phyloP scores from a whole-genome alignment of 2,113 vertebrate species.

The Hippocampus zosterae region DNA sequence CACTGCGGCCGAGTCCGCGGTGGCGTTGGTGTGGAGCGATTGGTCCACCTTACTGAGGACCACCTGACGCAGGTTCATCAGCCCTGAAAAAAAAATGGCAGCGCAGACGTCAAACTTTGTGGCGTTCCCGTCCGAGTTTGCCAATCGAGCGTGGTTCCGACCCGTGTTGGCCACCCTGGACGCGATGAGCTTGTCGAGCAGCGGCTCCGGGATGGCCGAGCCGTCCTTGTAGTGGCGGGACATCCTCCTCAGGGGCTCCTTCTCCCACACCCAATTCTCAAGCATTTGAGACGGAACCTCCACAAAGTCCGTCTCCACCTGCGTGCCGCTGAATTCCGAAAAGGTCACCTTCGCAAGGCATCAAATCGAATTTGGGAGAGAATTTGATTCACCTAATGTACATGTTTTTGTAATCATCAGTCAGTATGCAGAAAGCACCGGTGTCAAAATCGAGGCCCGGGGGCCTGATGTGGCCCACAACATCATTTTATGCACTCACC shows the following conservation, averaged over 20 bases:
- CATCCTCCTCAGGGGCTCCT: constrained; percentile 83
- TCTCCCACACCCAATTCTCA: constrained; percentile 97
- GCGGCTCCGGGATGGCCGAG: constrained; percentile 73
- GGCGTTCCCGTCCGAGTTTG: neutral
- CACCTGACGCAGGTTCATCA: constrained; percentile 90
- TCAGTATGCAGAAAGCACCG: too few relatives aligned
- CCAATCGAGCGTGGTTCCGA: constrained; percentile 40
- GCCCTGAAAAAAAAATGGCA: constrained; percentile 68
- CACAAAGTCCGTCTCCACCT: constrained; percentile 93
- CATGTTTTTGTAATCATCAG: too few relatives aligned
- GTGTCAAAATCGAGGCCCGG: too few relatives aligned
- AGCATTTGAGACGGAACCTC: constrained; percentile 96
- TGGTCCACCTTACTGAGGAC: constrained; percentile 94
- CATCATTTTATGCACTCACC: constrained; percentile 46
- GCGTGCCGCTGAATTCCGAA: constrained; percentile 90
- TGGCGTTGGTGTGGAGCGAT: constrained; percentile 75
- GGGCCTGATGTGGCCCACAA: too few relatives aligned
- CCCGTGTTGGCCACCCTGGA: constrained; percentile 92
- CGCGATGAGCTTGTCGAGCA: constrained; percentile 85
- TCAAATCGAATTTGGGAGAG: neutral
- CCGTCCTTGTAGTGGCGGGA: constrained; percentile 87
- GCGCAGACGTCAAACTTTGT: neutral
- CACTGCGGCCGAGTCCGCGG: constrained; percentile 78
- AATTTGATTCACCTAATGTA: too few relatives aligned
- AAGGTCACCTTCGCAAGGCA: constrained; percentile 75